A percentile compares a stretch with the other conserved stretches of the same genome.
Conservation (phyloP, 2,888 invertebrate genomes). For the Apodemia zela region DNA sequence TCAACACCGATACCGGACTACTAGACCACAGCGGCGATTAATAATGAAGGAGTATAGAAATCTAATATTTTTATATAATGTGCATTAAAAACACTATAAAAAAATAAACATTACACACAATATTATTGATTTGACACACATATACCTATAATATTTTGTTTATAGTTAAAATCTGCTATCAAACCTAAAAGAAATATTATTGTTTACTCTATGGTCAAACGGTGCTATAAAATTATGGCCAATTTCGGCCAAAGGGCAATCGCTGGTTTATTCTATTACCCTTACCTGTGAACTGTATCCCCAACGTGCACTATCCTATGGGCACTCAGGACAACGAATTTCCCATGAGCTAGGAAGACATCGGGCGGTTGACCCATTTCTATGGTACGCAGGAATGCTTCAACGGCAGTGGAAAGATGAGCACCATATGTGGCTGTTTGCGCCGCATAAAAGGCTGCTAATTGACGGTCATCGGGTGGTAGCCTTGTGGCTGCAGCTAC, state of each 20-base stretch:
- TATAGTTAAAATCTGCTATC: too few relatives aligned
- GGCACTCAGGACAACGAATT: constrained; percentile 96
- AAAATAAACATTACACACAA: too few relatives aligned
- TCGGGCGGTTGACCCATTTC: constrained; percentile 97
- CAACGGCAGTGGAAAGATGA: constrained; percentile 92
- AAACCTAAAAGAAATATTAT: neutral
- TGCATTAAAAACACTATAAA: too few relatives aligned
- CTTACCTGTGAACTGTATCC: constrained; percentile 89
- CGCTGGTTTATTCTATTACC: neutral
- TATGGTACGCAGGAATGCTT: constrained; percentile 94
- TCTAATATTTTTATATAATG: too few relatives aligned
- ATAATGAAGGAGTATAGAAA: too few relatives aligned
- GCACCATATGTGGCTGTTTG: constrained; percentile 92
- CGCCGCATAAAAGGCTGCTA: constrained; percentile 92
- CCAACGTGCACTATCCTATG: constrained; percentile 97
- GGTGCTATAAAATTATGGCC: too few relatives aligned
- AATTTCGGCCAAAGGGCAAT: too few relatives aligned
- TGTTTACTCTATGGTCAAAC: too few relatives aligned
- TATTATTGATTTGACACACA: too few relatives aligned
- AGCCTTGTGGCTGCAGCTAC: constrained; percentile 77
- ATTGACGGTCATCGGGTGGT: constrained; percentile 89
- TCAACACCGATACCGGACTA: too few relatives aligned
- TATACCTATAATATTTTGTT: too few relatives aligned
- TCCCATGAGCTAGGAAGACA: constrained; percentile 94
- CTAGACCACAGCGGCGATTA: too few relatives aligned